phyloP scores from a whole-genome alignment of 2,888 invertebrate genomes.

The Heteropelma amictum region DNA sequence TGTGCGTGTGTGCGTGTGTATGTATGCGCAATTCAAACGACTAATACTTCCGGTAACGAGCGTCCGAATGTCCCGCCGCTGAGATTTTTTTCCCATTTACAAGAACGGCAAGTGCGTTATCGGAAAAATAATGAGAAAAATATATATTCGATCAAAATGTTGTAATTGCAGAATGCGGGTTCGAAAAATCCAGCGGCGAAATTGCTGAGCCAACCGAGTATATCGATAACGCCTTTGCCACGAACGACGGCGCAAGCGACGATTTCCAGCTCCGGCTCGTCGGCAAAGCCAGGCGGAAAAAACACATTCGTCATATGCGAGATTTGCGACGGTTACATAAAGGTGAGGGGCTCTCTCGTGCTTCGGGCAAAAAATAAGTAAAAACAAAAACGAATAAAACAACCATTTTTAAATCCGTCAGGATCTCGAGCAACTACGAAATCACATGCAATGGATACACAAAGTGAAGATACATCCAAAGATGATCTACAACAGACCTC shows the following conservation, averaged over 20 bases:
- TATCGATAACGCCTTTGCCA: constrained; percentile 93
- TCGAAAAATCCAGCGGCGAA: constrained; percentile 77
- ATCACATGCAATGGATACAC: constrained; percentile 99
- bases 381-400: neutral
- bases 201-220: constrained; percentile 88
- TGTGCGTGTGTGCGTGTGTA: too few species aligned
- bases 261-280: constrained; percentile 73
- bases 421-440: constrained; percentile 94
- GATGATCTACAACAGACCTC: constrained; percentile 96
- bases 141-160: neutral
- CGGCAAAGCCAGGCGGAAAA: constrained; percentile 81
- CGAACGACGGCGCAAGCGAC: constrained; percentile 79
- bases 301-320: constrained; percentile 96
- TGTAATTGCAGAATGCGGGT: constrained; percentile 71
- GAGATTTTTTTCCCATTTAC: too few species aligned
- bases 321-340: constrained; percentile 97
- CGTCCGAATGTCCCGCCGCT: too few species aligned
- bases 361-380: neutral
- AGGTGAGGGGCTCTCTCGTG: constrained; percentile 77
- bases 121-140: neutral
- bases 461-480: constrained; percentile 97
- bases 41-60: too few species aligned
- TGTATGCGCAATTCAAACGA: too few species aligned
- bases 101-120: too few species aligned
- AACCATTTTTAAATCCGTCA: constrained; percentile 56